phyloP scores from a whole-genome alignment of 2,797 vertebrate species.

The Sebastes flavidus region DNA sequence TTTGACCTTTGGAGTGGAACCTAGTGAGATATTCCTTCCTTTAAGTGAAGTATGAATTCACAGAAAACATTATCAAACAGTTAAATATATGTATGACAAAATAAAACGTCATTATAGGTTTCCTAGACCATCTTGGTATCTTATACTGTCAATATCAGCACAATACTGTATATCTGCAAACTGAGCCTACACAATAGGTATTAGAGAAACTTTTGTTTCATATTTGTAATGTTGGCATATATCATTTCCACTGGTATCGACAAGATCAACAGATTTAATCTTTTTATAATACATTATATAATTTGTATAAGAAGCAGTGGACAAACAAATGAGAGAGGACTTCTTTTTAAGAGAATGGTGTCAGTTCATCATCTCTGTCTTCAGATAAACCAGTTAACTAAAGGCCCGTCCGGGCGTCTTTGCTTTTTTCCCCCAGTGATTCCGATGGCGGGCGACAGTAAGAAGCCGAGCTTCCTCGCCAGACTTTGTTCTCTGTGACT shows the following conservation, averaged over 20 bases:
- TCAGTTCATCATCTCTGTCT: constrained; percentile 29
- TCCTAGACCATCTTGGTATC: neutral
- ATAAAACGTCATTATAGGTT: neutral
- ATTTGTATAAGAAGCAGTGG: neutral
- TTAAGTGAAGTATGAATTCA: neutral
- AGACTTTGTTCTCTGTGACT: constrained; percentile 79
- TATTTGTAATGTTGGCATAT: neutral
- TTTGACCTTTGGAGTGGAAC: neutral
- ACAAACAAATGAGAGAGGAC: neutral
- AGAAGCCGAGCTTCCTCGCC: constrained; percentile 57
- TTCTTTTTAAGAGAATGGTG: neutral
- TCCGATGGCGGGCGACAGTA: constrained; percentile 54
- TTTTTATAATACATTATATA: neutral
- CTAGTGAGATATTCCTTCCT: neutral
- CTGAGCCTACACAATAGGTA: neutral
- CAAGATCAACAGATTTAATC: neutral
- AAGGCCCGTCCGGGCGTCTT: constrained; percentile 44
- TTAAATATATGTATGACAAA: neutral
- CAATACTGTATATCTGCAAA: neutral
- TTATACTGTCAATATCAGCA: neutral
- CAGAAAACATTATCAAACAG: neutral
- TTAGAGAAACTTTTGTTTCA: neutral
- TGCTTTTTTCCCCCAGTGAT: constrained; percentile 29
- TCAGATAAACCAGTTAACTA: constrained; percentile 23
- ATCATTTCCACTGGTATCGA: neutral